Base-by-base conservation (phyloP, 2,113 vertebrate genomes). In the Cacatua alba region DNA sequence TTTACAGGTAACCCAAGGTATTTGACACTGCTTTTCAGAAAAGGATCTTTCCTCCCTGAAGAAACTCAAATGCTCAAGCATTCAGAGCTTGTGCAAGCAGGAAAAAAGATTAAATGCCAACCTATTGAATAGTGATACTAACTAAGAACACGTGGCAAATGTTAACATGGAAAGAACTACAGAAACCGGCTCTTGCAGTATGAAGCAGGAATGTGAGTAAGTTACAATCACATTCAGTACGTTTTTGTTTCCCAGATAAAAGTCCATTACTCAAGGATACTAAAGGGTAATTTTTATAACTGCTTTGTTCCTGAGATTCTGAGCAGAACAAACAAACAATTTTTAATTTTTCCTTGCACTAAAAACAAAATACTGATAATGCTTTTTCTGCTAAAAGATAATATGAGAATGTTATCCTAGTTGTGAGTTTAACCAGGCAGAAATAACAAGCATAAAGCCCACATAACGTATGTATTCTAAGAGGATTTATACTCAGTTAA, bases 401-500 rank as follows among this genome's bases (percentile, higher is more conserved):
- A 62, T 86, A 87, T 31, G 29, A 97, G 75, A 88, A 84, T 20
- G 31, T 91, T 95, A 95, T 76, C 91, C 76, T 82, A 87, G 88
- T 88, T 93, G 95, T 94, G 95, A 92, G 84, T 85, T 92, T 96
- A 97, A 97, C 90, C 91, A 97, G 83, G 95, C 97, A 97, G 78
- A 82, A 98, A 90, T 95, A 97, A 97, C 78, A 98, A 94, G 93
- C 94, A 94, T 62, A 84, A 65, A 97, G 88, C 90, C 89, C 81
- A 95, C 92, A 96, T 94, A 97, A 95, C 19, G 5, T 96, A 96
- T 93, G 91, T 95, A 97, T 95, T 96, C 95, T 94, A 95, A 95
- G 96, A 98, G 89, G 85, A 90, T 98, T 98, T 98, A 97, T 97
- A 97, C 97, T 98, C 97, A 97, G 97, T 98, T 98, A 99, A 98